Evolutionary conservation across 2,113 vertebrate species (phyloP), one percentile per base, ranked within the genome.

Genomic region (Meriones unguiculatus): DNA sequence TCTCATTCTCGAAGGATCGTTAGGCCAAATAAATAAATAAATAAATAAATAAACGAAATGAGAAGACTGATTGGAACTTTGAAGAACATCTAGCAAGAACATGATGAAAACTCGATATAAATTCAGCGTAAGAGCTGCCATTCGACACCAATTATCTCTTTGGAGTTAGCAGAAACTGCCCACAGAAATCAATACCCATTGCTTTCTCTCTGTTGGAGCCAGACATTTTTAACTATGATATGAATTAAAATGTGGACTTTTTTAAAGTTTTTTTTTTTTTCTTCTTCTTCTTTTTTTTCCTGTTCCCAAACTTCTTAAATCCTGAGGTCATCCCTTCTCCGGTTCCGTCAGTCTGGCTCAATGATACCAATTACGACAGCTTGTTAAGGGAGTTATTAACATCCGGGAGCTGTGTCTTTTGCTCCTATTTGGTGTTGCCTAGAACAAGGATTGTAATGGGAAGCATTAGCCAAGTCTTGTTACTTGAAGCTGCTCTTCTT

Each of bases 311-410:
- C 32, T 64, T 90, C 62, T 90, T 91, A 84, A 91, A 82, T 95
- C 67, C 65, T 92, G 90, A 97, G 84, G 52, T 93, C 95, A 80
- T 96, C 35, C 32, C 38, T n/a, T 70, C 22, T 22, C 13, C 13
- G 28, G 15, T 82, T 90, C 69, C 80, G 64, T 86, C 65, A 46
- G 72, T 62, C 82, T 87, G 73, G 84, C 57, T 97, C 77, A 82
- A 38, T 69, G n/a, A 91, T 62, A 69, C n/a, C 89, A 93, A 90
- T 93, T 90, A 95, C 81, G 82, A 13, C 41, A 84, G 90, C 90
- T 94, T 86, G 85, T 95, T 97, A 87, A 97, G 57, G 35, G 65
- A 93, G 92, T 95, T 90, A 80, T 80, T 97, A 65, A 62, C 78
- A 84, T 95, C 93, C 3, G 0, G 15, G 57, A 90, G 59, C 88